Percentiles rank a stretch among this genome's conserved stretches.
Evolutionary conservation across 1,140 invertebrate species (phyloP).

Genomic region (Grapholita molesta): DNA sequence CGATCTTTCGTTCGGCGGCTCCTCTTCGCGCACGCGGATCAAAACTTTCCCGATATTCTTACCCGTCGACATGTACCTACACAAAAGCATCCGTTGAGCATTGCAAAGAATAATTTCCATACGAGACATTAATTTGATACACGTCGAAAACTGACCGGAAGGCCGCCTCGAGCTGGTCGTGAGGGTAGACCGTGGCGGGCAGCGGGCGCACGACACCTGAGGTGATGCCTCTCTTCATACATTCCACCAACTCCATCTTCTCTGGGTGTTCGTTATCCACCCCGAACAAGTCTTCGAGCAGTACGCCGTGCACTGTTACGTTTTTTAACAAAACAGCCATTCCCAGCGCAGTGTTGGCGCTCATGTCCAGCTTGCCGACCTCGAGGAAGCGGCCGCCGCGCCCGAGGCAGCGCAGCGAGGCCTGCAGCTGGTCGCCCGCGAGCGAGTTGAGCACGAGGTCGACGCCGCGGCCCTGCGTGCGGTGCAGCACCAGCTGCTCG

Average conservation of each 20-base stretch:
- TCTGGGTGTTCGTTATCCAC: constrained; percentile 81
- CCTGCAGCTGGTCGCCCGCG: constrained; percentile 95
- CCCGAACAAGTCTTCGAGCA: constrained; percentile 94
- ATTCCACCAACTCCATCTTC: constrained; percentile 85
- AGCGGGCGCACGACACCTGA: constrained; percentile 92
- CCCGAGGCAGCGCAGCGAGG: constrained; percentile 93
- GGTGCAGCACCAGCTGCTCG: constrained; percentile 89
- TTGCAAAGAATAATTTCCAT: too few relatives aligned
- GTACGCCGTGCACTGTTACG: constrained; percentile 96
- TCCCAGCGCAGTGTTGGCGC: constrained; percentile 93
- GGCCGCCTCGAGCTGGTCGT: constrained; percentile 93
- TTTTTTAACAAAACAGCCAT: constrained; percentile 98
- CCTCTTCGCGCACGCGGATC: constrained; percentile 91
- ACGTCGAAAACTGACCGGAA: constrained; percentile 79
- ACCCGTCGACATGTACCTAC: constrained; percentile 94
- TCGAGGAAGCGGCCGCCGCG: constrained; percentile 95
- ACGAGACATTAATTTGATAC: too few relatives aligned
- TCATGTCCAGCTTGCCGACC: constrained; percentile 98
- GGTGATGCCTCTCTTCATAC: constrained; percentile 90
- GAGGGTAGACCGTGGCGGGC: constrained; percentile 88
- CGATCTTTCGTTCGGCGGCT: constrained; percentile 72
- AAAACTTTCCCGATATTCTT: constrained; percentile 98
- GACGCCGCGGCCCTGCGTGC: constrained; percentile 91
- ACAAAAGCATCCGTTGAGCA: background rate
- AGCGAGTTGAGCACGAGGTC: constrained; percentile 96